These are phyloP conservation scores for Coreius guichenoti DNA, from an alignment of 2,797 vertebrate genomes.

Conservation along the genomic window DNA sequence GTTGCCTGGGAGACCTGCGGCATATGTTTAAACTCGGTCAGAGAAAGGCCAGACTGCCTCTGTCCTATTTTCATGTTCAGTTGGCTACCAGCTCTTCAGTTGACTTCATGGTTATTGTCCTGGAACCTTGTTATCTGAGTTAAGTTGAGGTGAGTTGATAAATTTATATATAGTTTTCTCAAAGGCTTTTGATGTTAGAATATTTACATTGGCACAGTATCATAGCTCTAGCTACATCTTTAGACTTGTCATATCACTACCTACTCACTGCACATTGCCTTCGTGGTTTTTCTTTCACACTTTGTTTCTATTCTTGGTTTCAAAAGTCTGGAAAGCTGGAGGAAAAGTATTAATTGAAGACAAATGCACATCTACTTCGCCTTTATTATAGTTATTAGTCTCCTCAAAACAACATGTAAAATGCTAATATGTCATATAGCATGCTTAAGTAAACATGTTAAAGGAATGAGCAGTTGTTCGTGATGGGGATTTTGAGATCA, in stretches of 20 bases:
- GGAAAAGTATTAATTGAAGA: background rate
- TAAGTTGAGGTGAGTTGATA: constrained; percentile 39
- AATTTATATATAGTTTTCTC: background rate
- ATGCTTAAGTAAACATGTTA: constrained; percentile 21
- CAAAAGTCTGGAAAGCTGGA: constrained; percentile 6
- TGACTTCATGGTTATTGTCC: constrained; percentile 34
- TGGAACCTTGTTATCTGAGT: constrained; percentile 3
- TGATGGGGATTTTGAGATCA: constrained; percentile 21
- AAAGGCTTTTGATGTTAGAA: background rate
- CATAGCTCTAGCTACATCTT: background rate
- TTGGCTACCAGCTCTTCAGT: constrained; percentile 21
- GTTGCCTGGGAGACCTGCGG: constrained; percentile 79
- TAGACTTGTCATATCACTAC: background rate
- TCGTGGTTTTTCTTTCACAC: background rate
- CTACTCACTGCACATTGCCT: constrained; percentile 14
- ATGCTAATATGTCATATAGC: background rate
- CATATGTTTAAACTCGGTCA: constrained; percentile 52
- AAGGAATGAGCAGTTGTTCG: constrained; percentile 47
- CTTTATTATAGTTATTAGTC: background rate
- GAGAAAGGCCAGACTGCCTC: constrained; percentile 49
- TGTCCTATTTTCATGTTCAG: constrained; percentile 17
- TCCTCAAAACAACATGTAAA: constrained; percentile 4
- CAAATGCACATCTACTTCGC: background rate
- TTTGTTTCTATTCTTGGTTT: constrained; percentile 3
- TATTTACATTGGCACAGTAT: constrained; percentile 2